Evolutionary conservation across 2,888 invertebrate genomes (phyloP).

Genomic region (Apoda limacodes): DNA sequence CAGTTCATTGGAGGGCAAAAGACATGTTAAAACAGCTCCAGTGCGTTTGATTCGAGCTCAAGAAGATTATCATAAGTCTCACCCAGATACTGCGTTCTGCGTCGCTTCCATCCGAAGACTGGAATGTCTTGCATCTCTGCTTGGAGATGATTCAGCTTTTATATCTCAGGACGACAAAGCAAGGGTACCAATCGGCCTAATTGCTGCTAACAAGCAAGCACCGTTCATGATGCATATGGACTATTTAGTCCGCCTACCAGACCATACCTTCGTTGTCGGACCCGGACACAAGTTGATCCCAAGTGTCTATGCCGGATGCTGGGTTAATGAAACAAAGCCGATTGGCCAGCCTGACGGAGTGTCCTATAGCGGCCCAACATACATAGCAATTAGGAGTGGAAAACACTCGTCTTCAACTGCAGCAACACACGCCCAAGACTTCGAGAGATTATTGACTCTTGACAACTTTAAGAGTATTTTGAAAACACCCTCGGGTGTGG

Average conservation of each 20-base stretch:
- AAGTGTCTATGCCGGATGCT: conserved; percentile 15
- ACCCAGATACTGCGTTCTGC: conserved; percentile 8
- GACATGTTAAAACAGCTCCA: conserved; percentile 20
- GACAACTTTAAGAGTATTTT: conserved; percentile 4
- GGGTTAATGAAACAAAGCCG: conserved; percentile 12
- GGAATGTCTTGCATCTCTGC: conserved; percentile 7
- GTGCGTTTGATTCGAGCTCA: conserved; percentile 17
- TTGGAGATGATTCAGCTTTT: conserved; percentile 5
- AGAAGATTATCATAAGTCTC: conserved; percentile 16
- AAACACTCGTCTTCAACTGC: conserved; percentile 19
- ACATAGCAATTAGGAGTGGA: conserved; percentile 10
- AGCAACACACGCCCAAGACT: conserved; percentile 6
- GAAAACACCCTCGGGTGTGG: conserved; percentile 4
- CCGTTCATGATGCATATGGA: conserved; percentile 13
- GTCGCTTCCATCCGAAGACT: conserved; percentile 5
- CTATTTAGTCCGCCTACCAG: conserved; percentile 12
- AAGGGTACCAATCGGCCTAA: conserved; percentile 7
- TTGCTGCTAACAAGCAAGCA: conserved; percentile 10
- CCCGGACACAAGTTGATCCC: conserved; percentile 13
- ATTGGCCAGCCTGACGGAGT: conserved; percentile 14
- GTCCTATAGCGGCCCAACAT: conserved; percentile 13
- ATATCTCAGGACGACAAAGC: too few relatives aligned
- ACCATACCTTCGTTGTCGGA: conserved; percentile 15
- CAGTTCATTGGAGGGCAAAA: conserved; percentile 7
- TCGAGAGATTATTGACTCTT: conserved; percentile 6